phyloP scores from a whole-genome alignment of 2,797 vertebrate species.

The Chaetodon trifasciatus region DNA sequence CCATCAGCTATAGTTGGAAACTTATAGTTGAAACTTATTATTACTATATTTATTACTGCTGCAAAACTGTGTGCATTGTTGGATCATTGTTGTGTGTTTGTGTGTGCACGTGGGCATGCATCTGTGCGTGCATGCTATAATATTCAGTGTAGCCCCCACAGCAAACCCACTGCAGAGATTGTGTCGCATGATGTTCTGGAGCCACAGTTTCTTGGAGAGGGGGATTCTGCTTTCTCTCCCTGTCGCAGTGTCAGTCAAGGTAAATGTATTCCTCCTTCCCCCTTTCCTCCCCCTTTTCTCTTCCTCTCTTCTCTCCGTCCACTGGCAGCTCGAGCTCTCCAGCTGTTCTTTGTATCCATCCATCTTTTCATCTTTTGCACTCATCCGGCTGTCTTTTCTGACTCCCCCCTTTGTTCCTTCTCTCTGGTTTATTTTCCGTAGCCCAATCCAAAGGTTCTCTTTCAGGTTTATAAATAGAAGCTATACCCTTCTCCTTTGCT shows the following conservation, averaged over 20 bases:
- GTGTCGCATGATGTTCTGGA: slow-evolving; percentile 75
- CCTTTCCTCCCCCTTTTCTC: not conserved
- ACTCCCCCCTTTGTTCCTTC: slow-evolving; percentile 15
- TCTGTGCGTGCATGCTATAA: not conserved
- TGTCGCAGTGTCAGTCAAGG: slow-evolving; percentile 83
- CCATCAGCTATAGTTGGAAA: not conserved
- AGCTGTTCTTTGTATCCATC: slow-evolving; percentile 40
- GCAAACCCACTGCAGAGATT: slow-evolving; percentile 71
- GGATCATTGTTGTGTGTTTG: not conserved
- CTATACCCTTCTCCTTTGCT: slow-evolving; percentile 45
- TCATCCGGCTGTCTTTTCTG: slow-evolving; percentile 17
- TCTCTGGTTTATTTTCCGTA: slow-evolving; percentile 64
- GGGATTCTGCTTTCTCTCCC: slow-evolving; percentile 73
- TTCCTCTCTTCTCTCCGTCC: slow-evolving; percentile 13
- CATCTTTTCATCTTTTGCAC: slow-evolving; percentile 50
- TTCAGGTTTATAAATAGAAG: slow-evolving; percentile 73
- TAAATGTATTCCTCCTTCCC: slow-evolving; percentile 73
- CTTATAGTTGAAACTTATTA: too few relatives aligned
- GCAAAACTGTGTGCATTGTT: not conserved
- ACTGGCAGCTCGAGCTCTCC: slow-evolving; percentile 28
- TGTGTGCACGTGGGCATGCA: not conserved
- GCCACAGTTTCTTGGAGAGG: slow-evolving; percentile 69
- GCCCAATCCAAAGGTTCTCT: slow-evolving; percentile 53
- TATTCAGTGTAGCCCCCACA: slow-evolving; percentile 45
- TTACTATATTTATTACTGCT: not conserved